Evolutionary conservation across 2,797 vertebrate genomes (phyloP).

Genomic region (Anguilla pacifica): DNA sequence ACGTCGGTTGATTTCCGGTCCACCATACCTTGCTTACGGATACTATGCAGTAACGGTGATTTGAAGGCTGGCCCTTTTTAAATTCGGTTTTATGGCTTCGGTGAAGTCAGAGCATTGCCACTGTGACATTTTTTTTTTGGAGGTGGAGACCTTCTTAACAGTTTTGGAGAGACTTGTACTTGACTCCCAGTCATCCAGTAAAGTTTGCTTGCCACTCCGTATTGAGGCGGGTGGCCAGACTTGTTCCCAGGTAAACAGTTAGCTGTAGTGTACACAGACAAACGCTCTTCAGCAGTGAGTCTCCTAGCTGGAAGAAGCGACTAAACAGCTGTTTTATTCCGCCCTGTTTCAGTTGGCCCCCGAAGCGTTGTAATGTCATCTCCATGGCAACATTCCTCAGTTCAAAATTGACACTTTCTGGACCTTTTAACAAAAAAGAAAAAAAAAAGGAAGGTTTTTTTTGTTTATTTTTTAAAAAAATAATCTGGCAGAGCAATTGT

Average conservation of each 20-base stretch:
- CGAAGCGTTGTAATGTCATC: conserved; percentile 6
- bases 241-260: background rate
- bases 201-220: background rate
- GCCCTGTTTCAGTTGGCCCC: conserved; percentile 14
- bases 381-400: background rate
- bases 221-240: background rate
- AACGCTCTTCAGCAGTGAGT: background rate
- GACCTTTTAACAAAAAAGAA: background rate
- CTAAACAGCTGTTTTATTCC: background rate
- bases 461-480: background rate
- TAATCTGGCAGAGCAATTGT: background rate
- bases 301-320: background rate
- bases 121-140: conserved; percentile 15
- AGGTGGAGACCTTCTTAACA: background rate
- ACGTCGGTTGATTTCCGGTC: conserved; percentile 4
- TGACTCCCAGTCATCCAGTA: background rate
- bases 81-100: conserved; percentile 68
- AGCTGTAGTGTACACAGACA: background rate
- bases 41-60: conserved; percentile 51
- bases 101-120: conserved; percentile 63
- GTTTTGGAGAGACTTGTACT: background rate
- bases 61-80: conserved; percentile 47
- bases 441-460: background rate
- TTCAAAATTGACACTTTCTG: background rate
- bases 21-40: conserved; percentile 50